These are phyloP conservation scores for Sebastes melanostomus DNA, from an alignment of 2,797 vertebrate genomes.

Conservation along the genomic window DNA sequence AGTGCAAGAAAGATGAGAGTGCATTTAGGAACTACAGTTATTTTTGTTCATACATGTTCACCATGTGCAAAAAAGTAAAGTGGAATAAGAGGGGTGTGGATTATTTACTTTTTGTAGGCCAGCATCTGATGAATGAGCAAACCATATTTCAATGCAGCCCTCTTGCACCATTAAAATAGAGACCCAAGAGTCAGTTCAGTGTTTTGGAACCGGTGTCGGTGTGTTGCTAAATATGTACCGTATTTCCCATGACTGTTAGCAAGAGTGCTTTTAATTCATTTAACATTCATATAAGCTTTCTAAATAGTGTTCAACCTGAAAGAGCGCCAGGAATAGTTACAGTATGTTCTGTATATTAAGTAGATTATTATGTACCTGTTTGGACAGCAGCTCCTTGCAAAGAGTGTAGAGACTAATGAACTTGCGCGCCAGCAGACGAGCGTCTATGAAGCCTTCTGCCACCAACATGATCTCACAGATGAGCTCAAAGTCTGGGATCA, in stretches of 20 bases:
- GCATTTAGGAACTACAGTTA: background rate
- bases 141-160: background rate
- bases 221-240: background rate
- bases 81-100: background rate
- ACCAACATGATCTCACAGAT: constrained; percentile 88
- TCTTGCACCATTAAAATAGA: background rate
- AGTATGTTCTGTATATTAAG: background rate
- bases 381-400: constrained; percentile 85
- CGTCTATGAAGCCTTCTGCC: constrained; percentile 85
- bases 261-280: background rate
- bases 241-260: background rate
- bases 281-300: background rate
- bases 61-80: background rate
- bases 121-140: background rate
- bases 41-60: background rate
- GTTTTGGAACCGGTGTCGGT: background rate
- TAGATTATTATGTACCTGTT: constrained; percentile 70
- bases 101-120: background rate
- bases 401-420: constrained; percentile 86
- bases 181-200: background rate
- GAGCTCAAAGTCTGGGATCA: constrained; percentile 87
- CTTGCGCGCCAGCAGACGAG: constrained; percentile 83
- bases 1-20: background rate
- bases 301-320: background rate
- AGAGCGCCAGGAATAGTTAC: background rate